A percentile compares a stretch with the other conserved stretches of the same genome.
These are phyloP conservation scores for Papilio glaucus DNA, from an alignment of 1,140 invertebrate genomes.

Conservation along the genomic window DNA sequence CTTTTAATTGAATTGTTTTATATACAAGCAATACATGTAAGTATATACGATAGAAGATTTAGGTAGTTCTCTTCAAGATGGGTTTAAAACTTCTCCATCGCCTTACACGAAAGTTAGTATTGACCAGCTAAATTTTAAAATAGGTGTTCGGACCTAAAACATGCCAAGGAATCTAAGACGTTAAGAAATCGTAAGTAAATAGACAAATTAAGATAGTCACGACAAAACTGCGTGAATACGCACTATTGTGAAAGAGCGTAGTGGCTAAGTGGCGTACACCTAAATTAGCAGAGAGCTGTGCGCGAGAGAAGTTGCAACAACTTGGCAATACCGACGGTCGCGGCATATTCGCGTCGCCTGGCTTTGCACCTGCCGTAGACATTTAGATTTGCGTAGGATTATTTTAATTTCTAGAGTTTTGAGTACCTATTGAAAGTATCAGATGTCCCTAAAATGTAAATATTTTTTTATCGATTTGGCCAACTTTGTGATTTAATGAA, in stretches of 20 bases:
- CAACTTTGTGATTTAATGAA: too few relatives aligned
- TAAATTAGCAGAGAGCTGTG: slow-evolving; percentile 16
- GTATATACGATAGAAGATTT: too few relatives aligned
- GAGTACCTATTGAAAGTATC: too few relatives aligned
- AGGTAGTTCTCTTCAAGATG: too few relatives aligned
- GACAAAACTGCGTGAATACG: slow-evolving; percentile 7
- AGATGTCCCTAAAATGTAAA: too few relatives aligned
- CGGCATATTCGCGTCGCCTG: slow-evolving; percentile 5
- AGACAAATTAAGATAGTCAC: background rate
- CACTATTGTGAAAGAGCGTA: slow-evolving; percentile 35
- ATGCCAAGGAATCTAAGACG: background rate
- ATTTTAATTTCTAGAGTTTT: too few relatives aligned
- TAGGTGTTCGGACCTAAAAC: background rate
- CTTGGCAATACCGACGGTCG: background rate
- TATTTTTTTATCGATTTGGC: too few relatives aligned
- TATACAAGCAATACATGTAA: too few relatives aligned
- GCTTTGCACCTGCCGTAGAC: background rate
- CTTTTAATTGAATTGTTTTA: too few relatives aligned
- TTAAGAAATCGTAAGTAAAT: slow-evolving; percentile 2
- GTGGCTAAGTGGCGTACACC: slow-evolving; percentile 27
- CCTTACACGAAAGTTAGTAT: background rate
- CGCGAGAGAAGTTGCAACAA: slow-evolving; percentile 24
- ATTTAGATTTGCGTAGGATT: too few relatives aligned
- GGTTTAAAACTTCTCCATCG: too few relatives aligned
- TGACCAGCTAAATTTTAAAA: background rate